Evolutionary conservation across 2,113 vertebrate genomes (phyloP).

Genomic region (Thunnus maccoyii): DNA sequence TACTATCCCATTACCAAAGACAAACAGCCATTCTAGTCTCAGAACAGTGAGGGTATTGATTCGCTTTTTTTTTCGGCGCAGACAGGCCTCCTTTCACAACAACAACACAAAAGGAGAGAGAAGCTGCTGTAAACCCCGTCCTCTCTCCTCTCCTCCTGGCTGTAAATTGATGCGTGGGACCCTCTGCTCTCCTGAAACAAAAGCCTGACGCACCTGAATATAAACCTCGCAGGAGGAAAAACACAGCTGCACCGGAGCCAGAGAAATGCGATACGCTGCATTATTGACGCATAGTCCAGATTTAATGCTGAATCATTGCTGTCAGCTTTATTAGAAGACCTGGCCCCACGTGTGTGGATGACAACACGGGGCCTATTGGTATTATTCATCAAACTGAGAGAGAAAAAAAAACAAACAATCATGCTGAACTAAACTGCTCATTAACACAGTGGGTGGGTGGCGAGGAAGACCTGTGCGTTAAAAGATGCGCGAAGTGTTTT

Average conservation of each 20-base stretch:
- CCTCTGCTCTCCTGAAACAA: conserved; percentile 46
- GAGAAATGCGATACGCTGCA: conserved; percentile 31
- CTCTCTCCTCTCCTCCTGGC: neutral
- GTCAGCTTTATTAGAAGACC: conserved; percentile 20
- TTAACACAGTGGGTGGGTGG: neutral
- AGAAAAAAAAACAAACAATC: neutral
- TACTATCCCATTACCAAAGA: too few species aligned
- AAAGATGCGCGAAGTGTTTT: neutral
- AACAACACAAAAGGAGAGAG: neutral
- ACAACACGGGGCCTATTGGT: conserved; percentile 49
- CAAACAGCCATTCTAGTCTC: neutral
- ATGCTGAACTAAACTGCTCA: neutral
- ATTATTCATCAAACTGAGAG: neutral
- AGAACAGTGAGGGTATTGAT: neutral
- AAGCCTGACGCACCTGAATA: conserved; percentile 61
- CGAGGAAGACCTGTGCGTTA: conserved; percentile 2
- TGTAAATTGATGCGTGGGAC: conserved; percentile 13
- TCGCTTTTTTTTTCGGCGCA: neutral
- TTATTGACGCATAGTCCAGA: conserved; percentile 58
- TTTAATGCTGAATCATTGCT: conserved; percentile 74
- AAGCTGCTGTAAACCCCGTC: neutral
- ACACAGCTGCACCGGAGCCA: neutral
- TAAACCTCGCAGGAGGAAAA: neutral
- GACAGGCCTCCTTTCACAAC: neutral
- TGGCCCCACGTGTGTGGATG: conserved; percentile 42